Evolutionary conservation across 1,140 invertebrate species (phyloP).

Genomic region (Hylaeus volcanicus): DNA sequence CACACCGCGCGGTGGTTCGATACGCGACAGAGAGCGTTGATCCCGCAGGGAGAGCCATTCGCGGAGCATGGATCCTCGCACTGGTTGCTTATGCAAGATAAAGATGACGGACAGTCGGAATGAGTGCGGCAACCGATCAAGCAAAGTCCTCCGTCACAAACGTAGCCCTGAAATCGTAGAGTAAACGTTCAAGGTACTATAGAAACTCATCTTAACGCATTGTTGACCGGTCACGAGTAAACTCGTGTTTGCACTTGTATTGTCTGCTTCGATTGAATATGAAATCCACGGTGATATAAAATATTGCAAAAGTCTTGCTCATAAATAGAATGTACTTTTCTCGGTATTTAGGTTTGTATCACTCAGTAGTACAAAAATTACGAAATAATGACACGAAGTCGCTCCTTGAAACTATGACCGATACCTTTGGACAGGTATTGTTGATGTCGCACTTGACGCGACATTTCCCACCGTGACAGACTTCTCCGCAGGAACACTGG

Average conservation of each 20-base stretch:
- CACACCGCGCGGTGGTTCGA: conserved; percentile 91
- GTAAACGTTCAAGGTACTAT: not conserved
- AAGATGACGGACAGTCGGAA: conserved; percentile 89
- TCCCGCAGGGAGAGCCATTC: conserved; percentile 85
- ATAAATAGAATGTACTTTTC: too few relatives aligned
- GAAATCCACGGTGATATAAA: too few relatives aligned
- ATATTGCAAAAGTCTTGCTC: too few relatives aligned
- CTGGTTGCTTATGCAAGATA: conserved; percentile 87
- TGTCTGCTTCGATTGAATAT: too few relatives aligned
- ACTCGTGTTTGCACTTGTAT: too few relatives aligned
- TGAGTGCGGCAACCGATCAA: conserved; percentile 88
- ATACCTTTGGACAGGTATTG: conserved; percentile 78
- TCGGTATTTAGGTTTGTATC: too few relatives aligned
- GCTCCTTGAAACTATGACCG: not conserved
- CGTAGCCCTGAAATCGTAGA: conserved; percentile 78
- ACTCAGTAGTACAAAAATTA: too few relatives aligned
- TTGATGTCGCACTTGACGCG: conserved; percentile 82
- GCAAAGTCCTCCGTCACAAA: conserved; percentile 85
- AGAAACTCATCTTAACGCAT: too few relatives aligned
- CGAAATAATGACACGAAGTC: too few relatives aligned
- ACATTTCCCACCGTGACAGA: conserved; percentile 84
- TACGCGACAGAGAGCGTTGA: conserved; percentile 88
- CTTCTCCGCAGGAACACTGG: conserved; percentile 89
- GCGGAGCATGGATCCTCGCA: conserved; percentile 89
- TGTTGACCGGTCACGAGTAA: too few relatives aligned